These are phyloP conservation scores for Ricordea florida DNA, from an alignment of 92 coral and sea anemone species.

Conservation along the genomic window DNA sequence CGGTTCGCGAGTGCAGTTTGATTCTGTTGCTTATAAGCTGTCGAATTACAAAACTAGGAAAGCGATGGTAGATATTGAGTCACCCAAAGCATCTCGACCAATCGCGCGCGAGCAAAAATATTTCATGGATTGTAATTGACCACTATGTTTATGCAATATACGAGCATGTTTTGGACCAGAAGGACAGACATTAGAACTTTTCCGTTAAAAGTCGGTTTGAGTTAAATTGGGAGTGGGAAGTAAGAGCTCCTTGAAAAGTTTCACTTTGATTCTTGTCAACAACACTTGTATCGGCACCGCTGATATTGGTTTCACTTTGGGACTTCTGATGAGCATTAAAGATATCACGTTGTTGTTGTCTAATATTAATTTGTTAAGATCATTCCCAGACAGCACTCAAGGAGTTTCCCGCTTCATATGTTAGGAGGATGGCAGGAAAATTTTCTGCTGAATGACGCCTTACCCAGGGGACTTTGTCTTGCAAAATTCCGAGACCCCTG, in stretches of 20 bases:
- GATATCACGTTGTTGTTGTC: not conserved
- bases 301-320: not conserved
- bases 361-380: not conserved
- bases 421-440: not conserved
- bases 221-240: no score
- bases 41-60: no score
- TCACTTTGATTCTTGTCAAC: not conserved
- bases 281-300: not conserved
- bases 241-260: not conserved
- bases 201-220: no score
- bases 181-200: no score
- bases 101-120: no score
- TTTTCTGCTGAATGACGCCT: not conserved
- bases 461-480: not conserved
- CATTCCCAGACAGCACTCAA: slow-evolving; percentile 3
- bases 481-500: slow-evolving; percentile 3
- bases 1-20: no score
- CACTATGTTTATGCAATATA: no score
- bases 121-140: no score
- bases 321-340: not conserved
- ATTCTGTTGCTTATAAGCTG: no score
- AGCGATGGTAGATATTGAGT: no score
- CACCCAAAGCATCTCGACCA: no score
- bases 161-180: no score
- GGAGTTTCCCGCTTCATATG: not conserved